These are phyloP conservation scores for Pherbina coryleti DNA, from an alignment of 2,888 invertebrate genomes.

Conservation along the genomic window DNA sequence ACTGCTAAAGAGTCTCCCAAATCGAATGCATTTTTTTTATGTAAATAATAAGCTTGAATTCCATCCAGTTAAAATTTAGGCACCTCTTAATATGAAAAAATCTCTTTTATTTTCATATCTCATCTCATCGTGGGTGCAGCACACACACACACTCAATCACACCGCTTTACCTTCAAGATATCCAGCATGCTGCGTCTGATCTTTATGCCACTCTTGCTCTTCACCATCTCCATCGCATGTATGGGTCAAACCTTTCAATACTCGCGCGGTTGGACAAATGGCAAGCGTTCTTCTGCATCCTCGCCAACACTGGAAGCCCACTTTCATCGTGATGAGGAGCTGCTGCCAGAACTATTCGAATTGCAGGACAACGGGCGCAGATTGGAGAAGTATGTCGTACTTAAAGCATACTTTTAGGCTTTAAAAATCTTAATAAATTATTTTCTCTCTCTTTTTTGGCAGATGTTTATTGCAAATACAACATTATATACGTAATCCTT, in stretches of 20 bases:
- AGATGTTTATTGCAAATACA: conserved; percentile 65
- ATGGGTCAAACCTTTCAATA: conserved; percentile 82
- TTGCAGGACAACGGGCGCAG: conserved; percentile 60
- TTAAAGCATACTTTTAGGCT: background rate
- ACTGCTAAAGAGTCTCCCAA: no score
- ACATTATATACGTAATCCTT: conserved; percentile 58
- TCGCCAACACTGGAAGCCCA: background rate
- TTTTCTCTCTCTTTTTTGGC: background rate
- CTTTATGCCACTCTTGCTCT: conserved; percentile 57
- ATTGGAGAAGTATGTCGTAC: conserved; percentile 59
- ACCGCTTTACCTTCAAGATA: background rate
- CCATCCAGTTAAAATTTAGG: no score
- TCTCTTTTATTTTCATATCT: no score
- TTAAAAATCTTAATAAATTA: background rate
- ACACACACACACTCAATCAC: no score
- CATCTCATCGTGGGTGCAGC: no score
- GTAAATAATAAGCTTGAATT: no score
- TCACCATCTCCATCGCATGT: conserved; percentile 61
- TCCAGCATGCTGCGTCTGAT: conserved; percentile 56
- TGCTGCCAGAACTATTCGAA: conserved; percentile 59
- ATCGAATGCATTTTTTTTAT: no score
- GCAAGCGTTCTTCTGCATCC: conserved; percentile 71
- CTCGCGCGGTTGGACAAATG: conserved; percentile 83
- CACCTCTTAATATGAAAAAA: no score
- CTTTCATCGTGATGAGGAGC: conserved; percentile 52